Evolutionary conservation across 2,797 vertebrate genomes (phyloP).

Genomic region (Notamacropus eugenii): DNA sequence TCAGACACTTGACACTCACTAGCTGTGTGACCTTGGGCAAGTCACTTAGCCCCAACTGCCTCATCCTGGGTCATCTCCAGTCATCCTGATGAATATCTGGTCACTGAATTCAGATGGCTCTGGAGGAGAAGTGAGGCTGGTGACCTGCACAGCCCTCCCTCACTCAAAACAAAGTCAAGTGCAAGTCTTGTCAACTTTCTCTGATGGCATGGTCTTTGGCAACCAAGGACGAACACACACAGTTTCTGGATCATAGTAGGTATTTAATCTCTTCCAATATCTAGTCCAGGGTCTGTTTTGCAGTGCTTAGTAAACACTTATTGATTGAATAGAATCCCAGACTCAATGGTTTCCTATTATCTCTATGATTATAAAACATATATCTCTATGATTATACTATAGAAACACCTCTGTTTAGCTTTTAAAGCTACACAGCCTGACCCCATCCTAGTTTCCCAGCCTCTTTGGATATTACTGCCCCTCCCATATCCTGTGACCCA

Average conservation of each 20-base stretch:
- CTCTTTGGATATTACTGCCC: background rate
- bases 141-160: too few species aligned
- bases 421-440: background rate
- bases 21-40: too few species aligned
- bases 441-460: background rate
- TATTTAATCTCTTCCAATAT: background rate
- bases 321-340: background rate
- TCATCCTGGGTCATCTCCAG: too few species aligned
- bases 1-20: too few species aligned
- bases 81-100: too few species aligned
- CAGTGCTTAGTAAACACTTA: background rate
- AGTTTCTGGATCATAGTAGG: background rate
- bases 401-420: background rate
- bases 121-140: too few species aligned
- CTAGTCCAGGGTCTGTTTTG: background rate
- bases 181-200: too few species aligned
- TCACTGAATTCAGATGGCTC: too few species aligned
- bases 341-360: background rate
- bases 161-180: too few species aligned
- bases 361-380: background rate
- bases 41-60: too few species aligned
- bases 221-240: too few species aligned
- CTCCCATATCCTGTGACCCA: background rate
- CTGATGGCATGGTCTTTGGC: too few species aligned
- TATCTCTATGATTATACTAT: background rate